Evolutionary conservation across 2,888 invertebrate genomes (phyloP).

Genomic region (Allacma fusca): DNA sequence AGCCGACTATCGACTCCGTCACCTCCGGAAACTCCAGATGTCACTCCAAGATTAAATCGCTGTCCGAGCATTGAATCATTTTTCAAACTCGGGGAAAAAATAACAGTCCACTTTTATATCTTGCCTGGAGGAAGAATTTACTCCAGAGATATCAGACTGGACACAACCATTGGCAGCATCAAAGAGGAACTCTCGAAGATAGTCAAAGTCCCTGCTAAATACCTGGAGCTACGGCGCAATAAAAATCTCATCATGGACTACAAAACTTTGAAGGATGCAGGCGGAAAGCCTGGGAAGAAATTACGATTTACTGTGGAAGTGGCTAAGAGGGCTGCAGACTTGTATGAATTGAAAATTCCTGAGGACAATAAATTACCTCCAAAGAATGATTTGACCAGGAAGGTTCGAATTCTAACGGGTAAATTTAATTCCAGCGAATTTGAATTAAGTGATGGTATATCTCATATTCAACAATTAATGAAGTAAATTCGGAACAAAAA

Average conservation of each 20-base stretch:
- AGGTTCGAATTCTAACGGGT: slow-evolving; percentile 40
- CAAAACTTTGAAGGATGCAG: slow-evolving; percentile 52
- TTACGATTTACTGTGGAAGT: slow-evolving; percentile 56
- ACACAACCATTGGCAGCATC: slow-evolving; percentile 52
- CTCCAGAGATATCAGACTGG: slow-evolving; percentile 55
- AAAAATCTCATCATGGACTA: slow-evolving; percentile 54
- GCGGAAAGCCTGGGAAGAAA: slow-evolving; percentile 48
- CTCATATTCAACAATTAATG: too few relatives aligned
- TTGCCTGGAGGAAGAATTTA: slow-evolving; percentile 53
- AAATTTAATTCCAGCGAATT: too few relatives aligned
- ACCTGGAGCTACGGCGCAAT: slow-evolving; percentile 53
- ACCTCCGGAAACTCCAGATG: slow-evolving; percentile 33
- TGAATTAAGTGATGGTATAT: too few relatives aligned
- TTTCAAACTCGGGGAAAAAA: slow-evolving; percentile 48
- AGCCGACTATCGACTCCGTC: slow-evolving; percentile 31
- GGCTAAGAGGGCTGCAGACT: slow-evolving; percentile 50
- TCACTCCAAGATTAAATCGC: slow-evolving; percentile 47
- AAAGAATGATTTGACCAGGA: slow-evolving; percentile 26
- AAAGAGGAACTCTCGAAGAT: slow-evolving; percentile 53
- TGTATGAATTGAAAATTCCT: slow-evolving; percentile 49
- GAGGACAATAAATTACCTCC: slow-evolving; percentile 43
- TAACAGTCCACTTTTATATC: slow-evolving; percentile 52
- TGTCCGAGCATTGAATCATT: slow-evolving; percentile 58
- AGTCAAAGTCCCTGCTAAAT: slow-evolving; percentile 55
- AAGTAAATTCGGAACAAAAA: too few relatives aligned